phyloP scores from a whole-genome alignment of 92 coral and sea anemone species.

The Anthopleura xanthogrammica region DNA sequence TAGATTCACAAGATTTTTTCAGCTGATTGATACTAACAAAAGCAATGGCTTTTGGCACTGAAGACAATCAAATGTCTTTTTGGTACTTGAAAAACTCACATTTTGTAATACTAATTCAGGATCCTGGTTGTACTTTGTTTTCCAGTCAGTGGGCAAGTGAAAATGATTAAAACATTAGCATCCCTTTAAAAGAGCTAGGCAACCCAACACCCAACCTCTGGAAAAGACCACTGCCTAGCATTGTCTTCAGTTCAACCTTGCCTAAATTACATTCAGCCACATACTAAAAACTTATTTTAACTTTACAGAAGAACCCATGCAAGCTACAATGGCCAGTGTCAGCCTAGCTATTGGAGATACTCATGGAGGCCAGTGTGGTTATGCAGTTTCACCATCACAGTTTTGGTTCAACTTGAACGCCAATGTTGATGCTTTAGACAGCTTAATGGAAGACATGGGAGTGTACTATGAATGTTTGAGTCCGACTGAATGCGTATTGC shows the following conservation, averaged over 20 bases:
- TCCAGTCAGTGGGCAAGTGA: no score
- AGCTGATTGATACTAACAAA: neutral
- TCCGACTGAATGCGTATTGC: slow-evolving; percentile 8
- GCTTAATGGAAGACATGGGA: slow-evolving; percentile 37
- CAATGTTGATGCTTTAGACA: slow-evolving; percentile 25
- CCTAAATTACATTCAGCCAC: no score
- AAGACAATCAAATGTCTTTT: no score
- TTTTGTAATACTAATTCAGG: no score
- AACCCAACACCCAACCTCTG: no score
- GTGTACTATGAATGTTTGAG: slow-evolving; percentile 19
- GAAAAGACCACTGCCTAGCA: no score
- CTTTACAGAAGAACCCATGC: slow-evolving; percentile 23
- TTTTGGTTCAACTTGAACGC: slow-evolving; percentile 27
- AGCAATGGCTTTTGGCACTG: no score
- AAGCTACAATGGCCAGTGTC: neutral
- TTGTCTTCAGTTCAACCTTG: no score
- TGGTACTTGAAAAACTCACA: no score
- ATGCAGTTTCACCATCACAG: slow-evolving; percentile 25
- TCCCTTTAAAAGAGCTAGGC: no score
- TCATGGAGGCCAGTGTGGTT: slow-evolving; percentile 18
- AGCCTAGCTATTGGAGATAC: slow-evolving; percentile 4
- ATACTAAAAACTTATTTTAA: neutral
- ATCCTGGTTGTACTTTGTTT: no score
- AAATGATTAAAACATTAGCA: no score
- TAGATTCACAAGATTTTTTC: neutral